Evolutionary conservation across 2,797 vertebrate genomes (phyloP).

Genomic region (Hipposideros larvatus): DNA sequence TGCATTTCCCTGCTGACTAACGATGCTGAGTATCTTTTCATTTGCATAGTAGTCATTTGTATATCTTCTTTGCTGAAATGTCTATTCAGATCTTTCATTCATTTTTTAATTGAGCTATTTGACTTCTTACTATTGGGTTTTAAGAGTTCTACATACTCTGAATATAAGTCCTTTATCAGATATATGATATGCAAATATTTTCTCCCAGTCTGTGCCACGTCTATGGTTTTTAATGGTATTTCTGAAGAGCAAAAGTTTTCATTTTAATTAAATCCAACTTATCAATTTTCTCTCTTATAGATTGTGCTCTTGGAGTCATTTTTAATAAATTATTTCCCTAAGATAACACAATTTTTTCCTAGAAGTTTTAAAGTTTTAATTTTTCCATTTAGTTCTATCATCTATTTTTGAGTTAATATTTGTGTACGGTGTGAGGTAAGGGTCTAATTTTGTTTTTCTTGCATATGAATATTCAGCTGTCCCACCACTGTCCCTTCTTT

Average conservation of each 20-base stretch:
- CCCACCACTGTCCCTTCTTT: background rate
- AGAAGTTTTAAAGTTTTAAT: background rate
- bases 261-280: background rate
- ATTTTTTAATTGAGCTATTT: slow-evolving; percentile 57
- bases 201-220: background rate
- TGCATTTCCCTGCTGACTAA: slow-evolving; percentile 41
- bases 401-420: background rate
- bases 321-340: background rate
- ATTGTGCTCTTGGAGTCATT: slow-evolving; percentile 1
- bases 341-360: background rate
- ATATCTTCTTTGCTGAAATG: slow-evolving; percentile 18
- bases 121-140: slow-evolving; percentile 33
- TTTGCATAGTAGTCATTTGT: slow-evolving; percentile 45
- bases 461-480: background rate
- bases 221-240: background rate
- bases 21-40: slow-evolving; percentile 24
- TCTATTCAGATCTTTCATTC: slow-evolving; percentile 34
- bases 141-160: background rate
- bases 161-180: slow-evolving; percentile 1
- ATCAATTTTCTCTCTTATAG: background rate
- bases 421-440: background rate
- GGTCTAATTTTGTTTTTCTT: background rate
- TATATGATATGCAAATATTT: slow-evolving; percentile 23
- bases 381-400: background rate
- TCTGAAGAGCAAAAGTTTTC: slow-evolving; percentile 26